Conservation (phyloP, 2,113 vertebrate genomes). For the Prochilodus magdalenae region DNA sequence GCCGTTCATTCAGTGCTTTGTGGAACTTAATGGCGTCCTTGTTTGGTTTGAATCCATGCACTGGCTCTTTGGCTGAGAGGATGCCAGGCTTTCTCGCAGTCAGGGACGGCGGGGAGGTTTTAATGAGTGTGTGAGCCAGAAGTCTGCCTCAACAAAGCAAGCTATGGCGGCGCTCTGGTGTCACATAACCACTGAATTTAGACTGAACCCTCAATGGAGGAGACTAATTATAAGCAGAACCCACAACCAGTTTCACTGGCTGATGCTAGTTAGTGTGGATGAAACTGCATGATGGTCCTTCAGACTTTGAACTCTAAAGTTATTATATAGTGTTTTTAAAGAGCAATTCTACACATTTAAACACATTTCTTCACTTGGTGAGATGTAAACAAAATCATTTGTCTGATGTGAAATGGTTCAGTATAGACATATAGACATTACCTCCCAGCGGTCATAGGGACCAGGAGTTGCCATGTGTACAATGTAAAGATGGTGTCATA, state of each 20-base stretch:
- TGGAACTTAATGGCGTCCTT: slow-evolving; percentile 60
- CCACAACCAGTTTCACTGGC: neutral
- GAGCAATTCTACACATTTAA: too few relatives aligned
- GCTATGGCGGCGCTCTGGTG: slow-evolving; percentile 22
- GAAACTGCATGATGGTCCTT: neutral
- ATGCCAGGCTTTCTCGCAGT: slow-evolving; percentile 46
- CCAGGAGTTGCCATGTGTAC: too few relatives aligned
- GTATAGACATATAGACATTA: too few relatives aligned
- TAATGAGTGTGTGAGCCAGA: slow-evolving; percentile 54
- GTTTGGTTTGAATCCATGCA: slow-evolving; percentile 57
- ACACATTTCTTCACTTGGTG: too few relatives aligned
- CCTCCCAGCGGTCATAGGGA: too few relatives aligned
- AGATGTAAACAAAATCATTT: too few relatives aligned
- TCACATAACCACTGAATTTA: slow-evolving; percentile 46
- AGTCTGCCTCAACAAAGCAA: slow-evolving; percentile 43
- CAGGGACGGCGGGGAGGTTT: slow-evolving; percentile 41
- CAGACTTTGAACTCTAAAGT: neutral
- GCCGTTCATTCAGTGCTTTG: slow-evolving; percentile 53
- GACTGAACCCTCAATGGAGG: neutral
- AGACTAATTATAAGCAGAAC: slow-evolving; percentile 30
- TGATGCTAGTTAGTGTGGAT: neutral
- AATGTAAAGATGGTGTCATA: too few relatives aligned
- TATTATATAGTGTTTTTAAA: neutral
- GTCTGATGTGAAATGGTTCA: too few relatives aligned
- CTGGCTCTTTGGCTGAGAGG: slow-evolving; percentile 43